phyloP scores from a whole-genome alignment of 2,797 vertebrate species.

The Syngnathus acus region DNA sequence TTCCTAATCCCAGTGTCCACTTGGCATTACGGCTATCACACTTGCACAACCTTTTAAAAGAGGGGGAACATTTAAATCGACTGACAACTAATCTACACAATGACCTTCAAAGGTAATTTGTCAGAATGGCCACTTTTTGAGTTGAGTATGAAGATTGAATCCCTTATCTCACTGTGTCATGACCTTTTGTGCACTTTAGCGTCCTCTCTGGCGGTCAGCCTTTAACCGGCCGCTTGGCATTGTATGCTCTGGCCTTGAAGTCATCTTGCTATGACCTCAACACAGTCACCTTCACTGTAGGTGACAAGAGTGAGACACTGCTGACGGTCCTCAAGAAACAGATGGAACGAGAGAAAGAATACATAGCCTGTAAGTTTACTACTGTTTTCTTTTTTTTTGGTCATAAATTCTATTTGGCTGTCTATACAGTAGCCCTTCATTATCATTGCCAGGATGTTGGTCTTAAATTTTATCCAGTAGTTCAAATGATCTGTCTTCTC shows the following conservation, averaged over 20 bases:
- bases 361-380: conserved; percentile 66
- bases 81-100: conserved; percentile 68
- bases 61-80: conserved; percentile 66
- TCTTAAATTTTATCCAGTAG: neutral
- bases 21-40: conserved; percentile 81
- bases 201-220: conserved; percentile 40
- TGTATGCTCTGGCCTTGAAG: conserved; percentile 80
- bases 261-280: conserved; percentile 72
- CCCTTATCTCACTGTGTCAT: neutral
- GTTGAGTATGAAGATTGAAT: neutral
- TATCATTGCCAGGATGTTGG: neutral
- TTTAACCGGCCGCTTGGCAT: conserved; percentile 72
- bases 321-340: conserved; percentile 79
- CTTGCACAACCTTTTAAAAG: conserved; percentile 64
- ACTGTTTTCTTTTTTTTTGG: neutral
- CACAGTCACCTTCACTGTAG: conserved; percentile 50
- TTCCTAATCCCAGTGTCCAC: conserved; percentile 81
- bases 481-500: neutral
- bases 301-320: conserved; percentile 46
- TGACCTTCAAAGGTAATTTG: conserved; percentile 65
- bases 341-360: conserved; percentile 76
- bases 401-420: neutral
- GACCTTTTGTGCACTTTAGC: conserved; percentile 37
- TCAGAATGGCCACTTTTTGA: neutral
- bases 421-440: neutral